Base-by-base conservation (phyloP, 2,113 vertebrate species). In the Struthio camelus region DNA sequence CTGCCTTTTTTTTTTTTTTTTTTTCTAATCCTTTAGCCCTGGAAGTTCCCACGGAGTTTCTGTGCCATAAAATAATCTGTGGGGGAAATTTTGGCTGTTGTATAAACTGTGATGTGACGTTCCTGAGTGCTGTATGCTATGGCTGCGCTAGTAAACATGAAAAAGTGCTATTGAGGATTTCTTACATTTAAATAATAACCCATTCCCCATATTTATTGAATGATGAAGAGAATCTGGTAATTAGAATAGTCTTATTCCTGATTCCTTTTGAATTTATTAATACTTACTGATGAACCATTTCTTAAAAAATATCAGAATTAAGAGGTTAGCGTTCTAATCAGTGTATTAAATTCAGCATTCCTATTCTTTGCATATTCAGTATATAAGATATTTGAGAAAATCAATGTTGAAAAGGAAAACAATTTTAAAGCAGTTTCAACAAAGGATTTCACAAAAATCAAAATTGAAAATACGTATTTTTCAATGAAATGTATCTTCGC, bases 61-160 rank as follows among this genome's bases (percentile, higher is more conserved):
- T 80, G 50, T 66, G 64, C 36, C 90, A 92, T 59, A 73, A 86
- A 62, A 36, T 27, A 0, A 19, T 80, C 44, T 50, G 23, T 67
- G 64, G 86, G 76, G 64, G 86, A 83, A 83, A 73, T 14, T 27
- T 14, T 27, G 40, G 40, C 59, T 65, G n/a, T 7, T 11, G 34
- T 27, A 23, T 11, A 36, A 56, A 56, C 48, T 50, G 16, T 30
- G 50, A 23, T 0, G 11, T 30, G 53, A 71, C 1, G 1, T 89
- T 76, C 40, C 16, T 59, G 3, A 0, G 1, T 0, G 0, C 84
- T 61, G 18, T 3, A 2, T 19, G 25, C 78, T 54, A 53, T 69
- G n/a, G 78, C n/a, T 69, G 56, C 19, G 15, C 54, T 72, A 3
- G 1, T 40, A 80, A 64, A 54, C 0, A 2, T 28, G 5, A 36